Base-by-base conservation (phyloP, 2,113 vertebrate species). In the Leptocoma aspasia region DNA sequence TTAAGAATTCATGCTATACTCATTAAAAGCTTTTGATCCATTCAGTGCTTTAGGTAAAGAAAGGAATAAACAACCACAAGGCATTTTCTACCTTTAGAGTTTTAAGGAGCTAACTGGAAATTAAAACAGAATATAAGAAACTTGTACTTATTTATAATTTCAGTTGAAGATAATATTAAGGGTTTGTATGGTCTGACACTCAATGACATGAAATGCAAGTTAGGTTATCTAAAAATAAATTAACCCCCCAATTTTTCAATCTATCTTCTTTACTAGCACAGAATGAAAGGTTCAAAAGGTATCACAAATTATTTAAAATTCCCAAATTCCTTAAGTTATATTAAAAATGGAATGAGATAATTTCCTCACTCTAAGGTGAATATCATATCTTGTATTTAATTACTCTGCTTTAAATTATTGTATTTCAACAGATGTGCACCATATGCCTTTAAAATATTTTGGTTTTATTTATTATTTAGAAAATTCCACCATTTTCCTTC, bases 381-480 rank as follows among this genome's bases (percentile, higher is more conserved):
- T 87, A 95, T 94, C 91, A 27, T 81, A 96, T 93, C 82, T 97
- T 95, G 82, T 69, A 94, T 94, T 96, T 97, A 98, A 98, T 97
- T 98, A 95, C 52, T 95, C 86, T 97, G 92, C 96, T 97, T 98
- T 95, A 98, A 97, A 98, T 97, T 93, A 96, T 17, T 91, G 94
- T 92, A 96, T 87, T 97, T 97, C 93, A 96, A 96, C 97, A 98
- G 96, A 98, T 98, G 97, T 96, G 95, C 86, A 85, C 97, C 97
- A 97, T 85, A 98, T 97, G 97, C 94, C 96, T 95, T 97, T 91
- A 95, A 97, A 97, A 96, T 97, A 97, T 96, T 97, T 97, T 83
- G 41, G 95, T 59, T 97, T 95, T 97, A 97, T 98, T 98, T 98
- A 94, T 97, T 95, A 96, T 97, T 97, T 96, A 96, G 92, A 96